A percentile compares a stretch with the other conserved stretches of the same genome.
These are phyloP conservation scores for Bombylius discolor DNA, from an alignment of 2,888 invertebrate genomes.

Conservation along the genomic window DNA sequence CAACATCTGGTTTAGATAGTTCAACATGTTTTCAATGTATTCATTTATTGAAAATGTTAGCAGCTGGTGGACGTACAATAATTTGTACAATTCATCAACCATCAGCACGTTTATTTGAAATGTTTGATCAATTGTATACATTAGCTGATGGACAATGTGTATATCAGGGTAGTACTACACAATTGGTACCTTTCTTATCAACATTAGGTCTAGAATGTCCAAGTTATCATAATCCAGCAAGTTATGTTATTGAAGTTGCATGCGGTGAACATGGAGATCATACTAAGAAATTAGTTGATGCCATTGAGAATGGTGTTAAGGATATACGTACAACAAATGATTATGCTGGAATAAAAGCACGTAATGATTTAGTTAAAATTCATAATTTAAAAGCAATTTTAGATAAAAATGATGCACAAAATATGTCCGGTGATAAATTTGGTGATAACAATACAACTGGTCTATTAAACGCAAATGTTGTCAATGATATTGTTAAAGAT, in stretches of 20 bases:
- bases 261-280: constrained; percentile 94
- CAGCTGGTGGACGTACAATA: constrained; percentile 82
- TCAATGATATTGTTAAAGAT: constrained; percentile 46
- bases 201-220: constrained; percentile 79
- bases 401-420: constrained; percentile 42
- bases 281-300: constrained; percentile 66
- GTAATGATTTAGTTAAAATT: constrained; percentile 42
- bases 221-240: constrained; percentile 93
- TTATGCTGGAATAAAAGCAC: constrained; percentile 47
- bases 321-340: constrained; percentile 64
- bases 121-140: constrained; percentile 92
- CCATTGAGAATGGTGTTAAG: constrained; percentile 71
- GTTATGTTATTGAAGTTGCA: constrained; percentile 91
- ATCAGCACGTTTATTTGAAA: constrained; percentile 89
- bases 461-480: constrained; percentile 41
- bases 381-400: constrained; percentile 37
- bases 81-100: constrained; percentile 91
- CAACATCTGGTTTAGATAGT: constrained; percentile 90
- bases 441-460: constrained; percentile 28
- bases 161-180: constrained; percentile 78
- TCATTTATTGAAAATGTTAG: constrained; percentile 72
- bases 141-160: constrained; percentile 90
- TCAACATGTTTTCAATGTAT: constrained; percentile 93
- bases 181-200: constrained; percentile 70
- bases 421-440: constrained; percentile 24